A percentile compares a stretch with the other conserved stretches of the same genome.
Conservation (phyloP, 2,888 invertebrate genomes). For the Bruchidius siliquastri region DNA sequence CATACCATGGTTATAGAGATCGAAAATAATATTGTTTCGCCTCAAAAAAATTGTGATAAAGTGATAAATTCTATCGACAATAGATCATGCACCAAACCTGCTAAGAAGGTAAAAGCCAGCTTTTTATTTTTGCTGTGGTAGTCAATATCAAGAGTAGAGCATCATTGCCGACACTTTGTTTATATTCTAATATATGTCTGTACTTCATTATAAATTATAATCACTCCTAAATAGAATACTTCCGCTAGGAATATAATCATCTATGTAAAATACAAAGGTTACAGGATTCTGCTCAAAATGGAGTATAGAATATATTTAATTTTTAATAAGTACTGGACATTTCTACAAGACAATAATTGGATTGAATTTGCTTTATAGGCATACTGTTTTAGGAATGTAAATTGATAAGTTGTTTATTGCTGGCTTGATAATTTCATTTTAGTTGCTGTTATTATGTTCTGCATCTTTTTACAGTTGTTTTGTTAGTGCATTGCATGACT, state of each 20-base stretch:
- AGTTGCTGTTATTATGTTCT: slow-evolving; percentile 13
- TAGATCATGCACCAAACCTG: slow-evolving; percentile 65
- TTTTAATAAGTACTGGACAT: background rate
- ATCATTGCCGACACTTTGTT: slow-evolving; percentile 4
- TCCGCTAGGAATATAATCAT: background rate
- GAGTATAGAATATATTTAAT: background rate
- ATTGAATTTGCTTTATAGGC: slow-evolving; percentile 6
- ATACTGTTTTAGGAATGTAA: slow-evolving; percentile 1
- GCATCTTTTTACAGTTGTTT: slow-evolving; percentile 21
- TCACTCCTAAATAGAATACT: background rate
- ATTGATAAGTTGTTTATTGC: slow-evolving; percentile 4
- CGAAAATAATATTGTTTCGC: slow-evolving; percentile 13
- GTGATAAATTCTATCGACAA: slow-evolving; percentile 52
- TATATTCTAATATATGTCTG: slow-evolving; percentile 1
- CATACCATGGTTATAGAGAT: slow-evolving; percentile 7
- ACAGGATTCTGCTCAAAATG: background rate
- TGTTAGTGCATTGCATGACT: slow-evolving; percentile 18
- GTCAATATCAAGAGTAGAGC: background rate
- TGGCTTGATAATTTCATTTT: slow-evolving; percentile 13
- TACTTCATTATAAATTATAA: background rate
- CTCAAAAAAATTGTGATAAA: slow-evolving; percentile 31
- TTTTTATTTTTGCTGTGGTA: slow-evolving; percentile 7
- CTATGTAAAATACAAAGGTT: background rate
- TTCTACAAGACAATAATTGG: background rate
- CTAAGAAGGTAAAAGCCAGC: slow-evolving; percentile 54